Evolutionary conservation across 2,888 invertebrate genomes (phyloP), one percentile per base, ranked within the genome.

Genomic region (Chymomyza caudatula): DNA sequence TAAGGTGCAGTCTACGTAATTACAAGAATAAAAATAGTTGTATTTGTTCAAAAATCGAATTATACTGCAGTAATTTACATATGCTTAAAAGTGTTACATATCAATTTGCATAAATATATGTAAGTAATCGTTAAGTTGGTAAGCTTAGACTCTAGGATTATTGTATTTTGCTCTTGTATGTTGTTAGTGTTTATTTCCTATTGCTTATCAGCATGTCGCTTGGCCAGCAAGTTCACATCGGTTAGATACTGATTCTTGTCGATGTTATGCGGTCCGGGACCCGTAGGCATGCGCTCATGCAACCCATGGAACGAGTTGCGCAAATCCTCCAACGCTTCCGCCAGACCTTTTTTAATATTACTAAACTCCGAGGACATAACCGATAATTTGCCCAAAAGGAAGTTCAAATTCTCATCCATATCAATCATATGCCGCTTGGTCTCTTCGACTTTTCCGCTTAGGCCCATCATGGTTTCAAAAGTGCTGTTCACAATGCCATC

Each of bases 321-420:
- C 60, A 95, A 93, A 77, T 94, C 93, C 74, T 94, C 94, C 60
- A 96, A 88, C 0, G 95, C 94, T 13, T 93, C 92, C 0, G 94
- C 94, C 0, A 97, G 91, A 0, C 95, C 95, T 0, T 92, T 91
- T 88, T 96, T 96, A 73, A 97, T 96, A 84, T 93, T 93, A 85
- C 94, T 94, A 90, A 97, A 97, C 89, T 97, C 96, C 77, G 95
- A 95, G 1, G 96, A 95, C 37, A 96, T 95, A 5, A 97, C 90
- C 0, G 95, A 94, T 64, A 97, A 90, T 63, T 95, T 92, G 4
- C 96, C 96, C 67, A 97, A 90, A 53, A 96, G 92, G 87, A 93
- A 96, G 90, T 97, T 97, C 68, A 97, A 91, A 89, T 97, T 95
- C 60, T 94, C 94, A 74, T 95, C 95, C 25, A 97, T 94, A 86